Evolutionary conservation across 2,797 vertebrate species (phyloP), one percentile per base, ranked within the genome.

Genomic region (Esox lucius): DNA sequence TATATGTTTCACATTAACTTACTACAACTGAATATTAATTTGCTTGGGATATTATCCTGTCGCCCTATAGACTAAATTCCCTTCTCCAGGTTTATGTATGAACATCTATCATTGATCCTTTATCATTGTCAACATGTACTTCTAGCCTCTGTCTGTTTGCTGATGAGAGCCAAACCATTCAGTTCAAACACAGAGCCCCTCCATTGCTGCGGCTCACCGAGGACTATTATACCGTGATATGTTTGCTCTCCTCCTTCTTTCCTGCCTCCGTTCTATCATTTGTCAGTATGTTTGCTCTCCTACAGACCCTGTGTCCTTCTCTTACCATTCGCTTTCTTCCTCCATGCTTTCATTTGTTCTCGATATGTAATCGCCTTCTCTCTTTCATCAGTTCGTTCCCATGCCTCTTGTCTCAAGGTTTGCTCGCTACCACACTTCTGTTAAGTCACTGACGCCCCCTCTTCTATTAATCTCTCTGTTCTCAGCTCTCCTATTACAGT

Each of bases 201-300:
- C 69, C 26, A 31, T 19, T 19, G 48, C 16, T 53, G 26, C 19
- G 17, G 28, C 31, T 66, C 64, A 7, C 49, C 56, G 46, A 61
- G 71, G 72, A 70, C 62, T 64, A 78, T 79, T 78, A 78, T 26
- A 35, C 26, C 48, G 22, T 73, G 65, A 80, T 73, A 77, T 82
- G 78, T 78, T 83, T 78, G 78, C 59, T 73, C 31, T 65, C 24
- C 46, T 53, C 56, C 56, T 12, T 59, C 65, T 51, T 56, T 68
- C 61, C n/a, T 72, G 49, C 35, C 65, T 72, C 39, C 56, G 12
- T 39, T 16, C 33, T 24, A 68, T 22, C 33, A 5, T 65, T 68
- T 15, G 12, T 70, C 67, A 22, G 8, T 46, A 33, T 51, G 68
- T 70, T 70, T 70, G 51, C 22, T 28, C 51, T 49, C 26, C 56